Percentiles rank a stretch among this genome's conserved stretches.
Evolutionary conservation across 2,797 vertebrate genomes (phyloP).

Genomic region (Nannoperca obscura): DNA sequence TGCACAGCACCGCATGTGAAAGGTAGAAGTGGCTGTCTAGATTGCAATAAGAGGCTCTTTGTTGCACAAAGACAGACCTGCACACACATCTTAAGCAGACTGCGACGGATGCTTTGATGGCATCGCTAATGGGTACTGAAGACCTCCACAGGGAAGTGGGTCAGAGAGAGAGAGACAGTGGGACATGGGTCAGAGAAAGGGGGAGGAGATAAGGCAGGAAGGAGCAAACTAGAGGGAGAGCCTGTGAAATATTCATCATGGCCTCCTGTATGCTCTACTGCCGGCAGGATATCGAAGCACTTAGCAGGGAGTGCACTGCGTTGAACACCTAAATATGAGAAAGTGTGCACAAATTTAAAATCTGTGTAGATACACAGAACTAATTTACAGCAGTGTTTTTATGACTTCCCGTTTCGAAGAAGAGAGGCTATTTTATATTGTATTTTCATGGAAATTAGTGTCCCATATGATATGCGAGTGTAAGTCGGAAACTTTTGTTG

Average conservation of each 20-base stretch:
- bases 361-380: background rate
- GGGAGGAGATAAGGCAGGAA: constrained; percentile 43
- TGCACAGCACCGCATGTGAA: background rate
- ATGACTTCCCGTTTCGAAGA: background rate
- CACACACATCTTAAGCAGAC: constrained; percentile 54
- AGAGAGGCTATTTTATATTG: too few species aligned
- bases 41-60: constrained; percentile 30
- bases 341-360: background rate
- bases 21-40: constrained; percentile 29
- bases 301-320: constrained; percentile 14
- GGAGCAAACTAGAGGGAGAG: constrained; percentile 44
- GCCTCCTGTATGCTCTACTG: constrained; percentile 60
- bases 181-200: constrained; percentile 52
- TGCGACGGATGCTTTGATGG: constrained; percentile 56
- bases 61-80: constrained; percentile 35
- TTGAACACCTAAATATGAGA: constrained; percentile 4
- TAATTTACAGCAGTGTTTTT: background rate
- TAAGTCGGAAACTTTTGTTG: background rate
- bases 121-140: constrained; percentile 58
- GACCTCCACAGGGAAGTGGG: constrained; percentile 65
- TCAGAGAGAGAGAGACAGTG: constrained; percentile 60
- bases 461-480: background rate
- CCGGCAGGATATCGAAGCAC: constrained; percentile 36
- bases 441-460: too few species aligned
- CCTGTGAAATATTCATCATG: constrained; percentile 78